phyloP scores from a whole-genome alignment of 2,888 invertebrate species.

The Drosophila falleni region DNA sequence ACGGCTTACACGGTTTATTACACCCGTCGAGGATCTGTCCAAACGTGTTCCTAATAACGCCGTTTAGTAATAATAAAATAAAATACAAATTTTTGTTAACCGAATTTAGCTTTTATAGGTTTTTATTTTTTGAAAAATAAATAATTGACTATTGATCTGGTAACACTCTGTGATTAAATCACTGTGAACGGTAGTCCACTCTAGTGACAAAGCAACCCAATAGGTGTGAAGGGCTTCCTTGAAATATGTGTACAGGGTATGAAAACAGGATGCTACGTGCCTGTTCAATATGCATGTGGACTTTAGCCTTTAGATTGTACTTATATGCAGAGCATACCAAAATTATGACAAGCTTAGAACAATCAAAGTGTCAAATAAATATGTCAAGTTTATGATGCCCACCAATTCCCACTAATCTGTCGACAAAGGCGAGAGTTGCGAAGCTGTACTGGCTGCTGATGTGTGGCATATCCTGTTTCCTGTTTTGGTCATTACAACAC shows the following conservation, averaged over 20 bases:
- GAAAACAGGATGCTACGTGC: conserved; percentile 51
- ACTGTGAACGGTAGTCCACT: background rate
- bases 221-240: background rate
- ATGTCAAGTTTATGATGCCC: conserved; percentile 71
- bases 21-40: too few species aligned
- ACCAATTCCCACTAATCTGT: conserved; percentile 71
- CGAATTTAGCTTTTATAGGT: too few species aligned
- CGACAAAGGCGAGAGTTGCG: conserved; percentile 64
- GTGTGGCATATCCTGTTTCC: conserved; percentile 66
- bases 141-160: too few species aligned
- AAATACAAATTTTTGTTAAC: too few species aligned
- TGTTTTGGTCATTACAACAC: conserved; percentile 50
- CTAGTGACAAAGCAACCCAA: background rate
- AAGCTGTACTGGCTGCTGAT: conserved; percentile 22
- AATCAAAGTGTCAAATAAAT: conserved; percentile 82
- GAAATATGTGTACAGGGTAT: conserved; percentile 13
- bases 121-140: too few species aligned
- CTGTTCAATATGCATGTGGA: conserved; percentile 41
- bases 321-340: conserved; percentile 33
- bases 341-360: conserved; percentile 70
- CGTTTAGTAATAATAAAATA: too few species aligned
- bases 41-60: too few species aligned
- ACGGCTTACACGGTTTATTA: too few species aligned
- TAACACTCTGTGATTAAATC: background rate
- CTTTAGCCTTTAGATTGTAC: conserved; percentile 42